Conservation (phyloP, 2,888 invertebrate genomes). For the Rhagonycha fulva region DNA sequence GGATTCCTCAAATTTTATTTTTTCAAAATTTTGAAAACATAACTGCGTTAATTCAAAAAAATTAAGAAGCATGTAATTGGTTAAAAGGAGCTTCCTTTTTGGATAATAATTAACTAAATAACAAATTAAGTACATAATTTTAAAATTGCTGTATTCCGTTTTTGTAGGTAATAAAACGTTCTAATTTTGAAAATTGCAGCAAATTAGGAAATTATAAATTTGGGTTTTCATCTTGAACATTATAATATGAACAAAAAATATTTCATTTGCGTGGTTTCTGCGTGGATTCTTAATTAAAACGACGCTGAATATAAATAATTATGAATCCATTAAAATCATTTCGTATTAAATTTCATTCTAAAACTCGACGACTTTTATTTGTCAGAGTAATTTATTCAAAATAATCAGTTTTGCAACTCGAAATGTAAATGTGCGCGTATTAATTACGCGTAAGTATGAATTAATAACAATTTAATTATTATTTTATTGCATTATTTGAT, state of each 20-base stretch:
- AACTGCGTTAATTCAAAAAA: not conserved
- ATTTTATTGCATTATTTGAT: not conserved
- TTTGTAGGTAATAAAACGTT: not conserved
- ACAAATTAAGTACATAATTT: not conserved
- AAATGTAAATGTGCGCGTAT: not conserved
- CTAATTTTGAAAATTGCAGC: not conserved
- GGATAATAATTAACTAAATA: not conserved
- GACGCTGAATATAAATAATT: too few species aligned
- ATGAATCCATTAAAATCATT: too few species aligned
- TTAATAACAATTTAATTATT: not conserved
- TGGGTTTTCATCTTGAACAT: not conserved
- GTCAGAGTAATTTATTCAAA: not conserved
- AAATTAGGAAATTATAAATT: not conserved
- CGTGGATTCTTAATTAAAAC: not conserved
- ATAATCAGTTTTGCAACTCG: not conserved
- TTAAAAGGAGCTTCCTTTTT: not conserved
- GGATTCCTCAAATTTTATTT: not conserved
- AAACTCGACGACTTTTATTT: not conserved
- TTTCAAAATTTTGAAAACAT: not conserved
- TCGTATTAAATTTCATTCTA: too few species aligned
- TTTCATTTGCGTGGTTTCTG: not conserved
- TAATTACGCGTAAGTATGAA: not conserved
- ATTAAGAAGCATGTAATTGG: not conserved
- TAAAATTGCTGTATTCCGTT: not conserved
- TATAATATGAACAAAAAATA: not conserved